Evolutionary conservation across 35 echinoderm and acorn worm species (phyloP), one percentile per base, ranked within the genome.

Genomic region (Apostichopus japonicus): DNA sequence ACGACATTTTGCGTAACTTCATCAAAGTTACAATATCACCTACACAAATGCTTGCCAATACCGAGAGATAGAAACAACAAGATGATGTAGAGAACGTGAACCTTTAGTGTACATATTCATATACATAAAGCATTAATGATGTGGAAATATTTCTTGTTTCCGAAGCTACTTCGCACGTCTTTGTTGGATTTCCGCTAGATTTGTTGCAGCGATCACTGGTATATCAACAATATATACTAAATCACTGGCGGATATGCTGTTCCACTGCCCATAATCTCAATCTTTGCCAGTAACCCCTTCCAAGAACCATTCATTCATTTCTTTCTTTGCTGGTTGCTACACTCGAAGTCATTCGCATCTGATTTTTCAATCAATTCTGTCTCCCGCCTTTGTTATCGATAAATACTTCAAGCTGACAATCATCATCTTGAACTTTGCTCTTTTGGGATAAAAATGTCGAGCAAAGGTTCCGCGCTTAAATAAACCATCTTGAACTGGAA

Each of bases 341-440:
- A 75, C 71, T 75, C 71, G 6, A 75, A 75, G 71, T 75, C 71
- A 17, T 25, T 33, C 22, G 86, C 67, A 89, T 65, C 86, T 89
- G 86, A 89, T 89, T 89, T 73, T 89, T 73, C 86, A 89, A 89
- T 89, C 86, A 89, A 89, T 62, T 89, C 61, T 54, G 56, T 63
- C 59, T 89, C 67, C 59, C 61, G 86, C 63, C 67, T 89, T 73
- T 89, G 67, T 89, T 89, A 89, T 89, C 86, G 86, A 89, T 73
- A 72, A 73, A 73, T 89, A 73, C 86, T 89, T 89, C 86, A 89
- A 89, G 86, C 86, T 73, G 86, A 72, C 86, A 67, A 89, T 89
- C 86, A 84, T 89, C 27, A 72, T 89, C 86, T 89, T 89, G 86
- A 89, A 89, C 86, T 89, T 89, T 89, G 86, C 86, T 89, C 86